Evolutionary conservation across 2,113 vertebrate genomes (phyloP).

Genomic region (Rhabdornis inornatus): DNA sequence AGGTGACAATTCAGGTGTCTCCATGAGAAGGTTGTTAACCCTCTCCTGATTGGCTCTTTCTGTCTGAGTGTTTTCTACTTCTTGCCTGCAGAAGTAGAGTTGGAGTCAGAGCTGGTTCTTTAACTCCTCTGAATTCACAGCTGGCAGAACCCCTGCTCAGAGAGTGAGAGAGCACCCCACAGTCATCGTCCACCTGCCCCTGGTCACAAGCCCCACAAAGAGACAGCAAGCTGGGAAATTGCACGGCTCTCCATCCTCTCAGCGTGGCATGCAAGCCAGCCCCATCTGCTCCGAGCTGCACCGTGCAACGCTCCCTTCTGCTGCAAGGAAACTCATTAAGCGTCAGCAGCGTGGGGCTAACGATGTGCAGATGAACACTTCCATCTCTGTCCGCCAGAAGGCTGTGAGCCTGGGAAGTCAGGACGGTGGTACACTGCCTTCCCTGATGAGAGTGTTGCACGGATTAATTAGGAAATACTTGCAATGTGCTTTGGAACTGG

Average conservation of each 20-base stretch:
- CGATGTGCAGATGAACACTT: slow-evolving; percentile 5
- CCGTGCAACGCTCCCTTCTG: background rate
- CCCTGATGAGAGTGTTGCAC: background rate
- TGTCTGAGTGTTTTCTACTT: background rate
- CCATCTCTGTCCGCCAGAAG: slow-evolving; percentile 39
- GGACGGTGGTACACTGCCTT: background rate
- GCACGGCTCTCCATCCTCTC: background rate
- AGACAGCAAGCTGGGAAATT: background rate
- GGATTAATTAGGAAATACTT: slow-evolving; percentile 48
- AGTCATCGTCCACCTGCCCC: fast-evolving
- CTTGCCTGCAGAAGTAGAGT: background rate
- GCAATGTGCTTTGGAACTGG: background rate
- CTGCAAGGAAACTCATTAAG: slow-evolving; percentile 33
- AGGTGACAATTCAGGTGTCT: background rate
- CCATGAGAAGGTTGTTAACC: background rate
- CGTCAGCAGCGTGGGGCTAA: background rate
- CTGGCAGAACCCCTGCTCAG: background rate
- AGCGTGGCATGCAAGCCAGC: fast-evolving
- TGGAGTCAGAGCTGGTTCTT: background rate
- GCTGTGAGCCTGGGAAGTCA: background rate
- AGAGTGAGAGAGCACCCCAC: background rate
- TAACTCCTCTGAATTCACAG: fast-evolving
- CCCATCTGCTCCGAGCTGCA: background rate
- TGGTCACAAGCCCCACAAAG: background rate
- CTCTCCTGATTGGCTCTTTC: background rate